Evolutionary conservation across 2,113 vertebrate genomes (phyloP), one percentile per base, ranked within the genome.

Genomic region (Stegastes partitus): DNA sequence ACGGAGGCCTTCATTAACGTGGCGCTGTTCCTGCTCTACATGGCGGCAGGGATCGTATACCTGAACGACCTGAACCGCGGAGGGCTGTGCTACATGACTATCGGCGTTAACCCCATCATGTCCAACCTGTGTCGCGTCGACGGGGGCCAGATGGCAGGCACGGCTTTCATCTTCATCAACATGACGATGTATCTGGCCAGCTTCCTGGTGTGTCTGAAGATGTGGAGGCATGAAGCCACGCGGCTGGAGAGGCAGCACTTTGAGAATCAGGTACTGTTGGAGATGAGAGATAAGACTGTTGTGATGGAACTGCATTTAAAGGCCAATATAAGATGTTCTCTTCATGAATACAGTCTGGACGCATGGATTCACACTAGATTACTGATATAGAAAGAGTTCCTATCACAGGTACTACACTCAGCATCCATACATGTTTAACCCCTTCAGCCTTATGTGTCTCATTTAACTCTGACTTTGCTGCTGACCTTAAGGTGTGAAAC

Each of bases 111-210:
- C 73, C 95, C 95, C 14, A 77, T 95, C n/a, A 45, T 92, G 5
- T 64, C 86, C 7, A 79, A 56, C 7, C 78, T 94, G 74, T 95
- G 94, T 76, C 87, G 89, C 14, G 89, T 94, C 4, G 94, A 94
- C 0, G 95, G 96, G 2, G 95, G 94, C 3, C 96, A 96, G 82
- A 93, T 95, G 84, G 96, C 94, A 0, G 95, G 93, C 4, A 90
- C 94, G 0, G 82, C 89, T 5, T 94, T 95, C 90, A 83, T 96
- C 79, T 95, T 96, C 85, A 90, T 96, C 86, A 90, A 90, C 69
- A 91, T 87, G 61, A 21, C 88, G 5, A 80, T 94, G 79, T 94
- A 95, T 80, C 88, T 93, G 39, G 70, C 86, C 44, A 87, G 94
- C 67, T 92, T 95, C 66, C 39, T 93, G 45, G 91, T 92, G 1